Evolutionary conservation across 2,888 invertebrate species (phyloP).

Genomic region (Neoscelio sp.): DNA sequence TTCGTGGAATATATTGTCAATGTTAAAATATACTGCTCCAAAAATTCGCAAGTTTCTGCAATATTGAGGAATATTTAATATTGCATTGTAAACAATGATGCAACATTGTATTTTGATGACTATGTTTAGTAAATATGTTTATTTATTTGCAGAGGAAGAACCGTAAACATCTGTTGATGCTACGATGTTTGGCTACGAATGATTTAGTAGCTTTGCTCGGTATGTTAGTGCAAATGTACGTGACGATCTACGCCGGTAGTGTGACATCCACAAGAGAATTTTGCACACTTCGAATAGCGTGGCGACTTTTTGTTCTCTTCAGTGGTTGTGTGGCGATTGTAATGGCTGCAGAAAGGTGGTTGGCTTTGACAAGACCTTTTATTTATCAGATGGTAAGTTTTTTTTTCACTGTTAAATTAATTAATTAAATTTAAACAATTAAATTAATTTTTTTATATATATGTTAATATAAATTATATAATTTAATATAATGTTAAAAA

Average conservation of each 20-base stretch:
- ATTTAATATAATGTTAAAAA: too few relatives aligned
- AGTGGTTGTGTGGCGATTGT: constrained; percentile 95
- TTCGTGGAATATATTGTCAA: too few relatives aligned
- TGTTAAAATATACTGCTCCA: too few relatives aligned
- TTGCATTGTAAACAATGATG: too few relatives aligned
- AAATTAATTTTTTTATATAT: too few relatives aligned
- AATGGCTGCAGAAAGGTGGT: constrained; percentile 94
- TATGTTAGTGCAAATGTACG: constrained; percentile 89
- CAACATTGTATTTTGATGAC: too few relatives aligned
- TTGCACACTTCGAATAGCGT: constrained; percentile 89
- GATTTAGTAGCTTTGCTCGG: constrained; percentile 92
- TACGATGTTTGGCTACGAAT: constrained; percentile 90
- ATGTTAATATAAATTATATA: too few relatives aligned
- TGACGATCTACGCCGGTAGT: constrained; percentile 83
- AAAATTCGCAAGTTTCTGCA: too few relatives aligned
- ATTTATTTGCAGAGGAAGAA: constrained; percentile 86
- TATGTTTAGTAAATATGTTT: too few relatives aligned
- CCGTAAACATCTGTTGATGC: constrained; percentile 91
- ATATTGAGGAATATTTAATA: too few relatives aligned
- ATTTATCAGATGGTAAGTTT: constrained; percentile 92
- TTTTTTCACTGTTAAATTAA: too few relatives aligned
- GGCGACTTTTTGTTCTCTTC: constrained; percentile 93
- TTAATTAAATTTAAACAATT: too few relatives aligned
- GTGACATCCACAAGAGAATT: constrained; percentile 83
- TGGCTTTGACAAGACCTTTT: constrained; percentile 94